Percentiles rank a stretch among this genome's conserved stretches.
Evolutionary conservation across 2,113 vertebrate species (phyloP).

Genomic region (Phycodurus eques): DNA sequence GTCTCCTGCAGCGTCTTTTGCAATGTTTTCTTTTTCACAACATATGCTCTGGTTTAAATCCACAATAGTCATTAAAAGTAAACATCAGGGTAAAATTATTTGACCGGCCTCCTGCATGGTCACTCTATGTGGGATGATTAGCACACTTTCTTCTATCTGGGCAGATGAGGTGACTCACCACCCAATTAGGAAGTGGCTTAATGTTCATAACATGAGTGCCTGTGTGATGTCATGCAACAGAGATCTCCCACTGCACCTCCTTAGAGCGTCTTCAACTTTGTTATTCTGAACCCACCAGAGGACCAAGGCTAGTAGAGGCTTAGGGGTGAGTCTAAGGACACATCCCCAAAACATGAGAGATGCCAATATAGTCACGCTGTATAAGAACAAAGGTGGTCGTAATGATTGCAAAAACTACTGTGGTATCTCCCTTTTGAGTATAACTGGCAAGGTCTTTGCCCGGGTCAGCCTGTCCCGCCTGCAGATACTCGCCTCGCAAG

Average conservation of each 20-base stretch:
- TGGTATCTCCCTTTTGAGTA: too few relatives aligned
- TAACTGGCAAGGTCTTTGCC: too few relatives aligned
- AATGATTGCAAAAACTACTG: too few relatives aligned
- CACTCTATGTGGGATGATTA: slow-evolving; percentile 34
- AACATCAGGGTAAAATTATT: slow-evolving; percentile 30
- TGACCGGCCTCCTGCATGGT: slow-evolving; percentile 25
- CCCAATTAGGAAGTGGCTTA: slow-evolving; percentile 7
- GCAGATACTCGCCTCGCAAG: too few relatives aligned
- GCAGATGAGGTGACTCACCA: slow-evolving; percentile 6
- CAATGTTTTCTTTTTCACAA: slow-evolving; percentile 9
- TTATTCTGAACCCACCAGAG: background rate
- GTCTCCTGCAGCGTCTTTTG: slow-evolving; percentile 17
- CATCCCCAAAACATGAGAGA: too few relatives aligned
- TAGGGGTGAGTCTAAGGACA: too few relatives aligned
- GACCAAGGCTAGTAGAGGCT: background rate
- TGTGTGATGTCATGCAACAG: background rate
- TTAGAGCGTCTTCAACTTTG: background rate
- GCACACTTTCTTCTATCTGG: slow-evolving; percentile 18
- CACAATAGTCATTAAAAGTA: slow-evolving; percentile 21
- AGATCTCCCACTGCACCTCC: background rate
- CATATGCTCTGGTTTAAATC: slow-evolving; percentile 24
- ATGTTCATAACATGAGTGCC: slow-evolving; percentile 9
- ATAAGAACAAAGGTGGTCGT: too few relatives aligned
- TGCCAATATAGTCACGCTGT: too few relatives aligned
- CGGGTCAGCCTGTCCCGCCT: too few relatives aligned